A percentile compares a stretch with the other conserved stretches of the same genome.
Conservation (phyloP, 2,113 vertebrate genomes). For the Electrona antarctica region DNA sequence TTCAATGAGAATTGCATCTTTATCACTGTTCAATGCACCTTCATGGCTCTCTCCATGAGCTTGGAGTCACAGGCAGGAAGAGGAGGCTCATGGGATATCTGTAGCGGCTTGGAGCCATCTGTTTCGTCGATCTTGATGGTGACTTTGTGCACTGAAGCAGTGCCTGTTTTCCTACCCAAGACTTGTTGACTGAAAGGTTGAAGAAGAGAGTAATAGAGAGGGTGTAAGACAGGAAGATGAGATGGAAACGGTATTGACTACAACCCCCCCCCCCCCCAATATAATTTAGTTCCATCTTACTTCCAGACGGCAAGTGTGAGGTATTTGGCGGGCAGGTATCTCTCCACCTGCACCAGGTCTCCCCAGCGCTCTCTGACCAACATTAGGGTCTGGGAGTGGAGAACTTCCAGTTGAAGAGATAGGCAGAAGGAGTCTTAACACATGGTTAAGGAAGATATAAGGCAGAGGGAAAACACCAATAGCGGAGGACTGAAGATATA, state of each 20-base stretch:
- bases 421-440: constrained; percentile 94
- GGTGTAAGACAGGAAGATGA: neutral
- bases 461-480: constrained; percentile 20
- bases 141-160: constrained; percentile 94
- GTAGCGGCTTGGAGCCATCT: constrained; percentile 96
- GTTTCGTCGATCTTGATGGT: constrained; percentile 95
- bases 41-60: constrained; percentile 96
- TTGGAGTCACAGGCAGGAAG: constrained; percentile 94
- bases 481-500: constrained; percentile 34
- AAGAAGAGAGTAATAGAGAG: constrained; percentile 24
- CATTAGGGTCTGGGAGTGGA: constrained; percentile 97
- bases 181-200: constrained; percentile 89
- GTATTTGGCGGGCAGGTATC: constrained; percentile 93
- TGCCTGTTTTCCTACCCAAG: constrained; percentile 94
- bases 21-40: constrained; percentile 77
- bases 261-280: neutral
- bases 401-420: constrained; percentile 95
- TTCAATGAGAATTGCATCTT: neutral
- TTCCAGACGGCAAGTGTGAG: constrained; percentile 97
- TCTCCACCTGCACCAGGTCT: constrained; percentile 97
- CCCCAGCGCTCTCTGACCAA: constrained; percentile 97
- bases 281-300: constrained; percentile 77
- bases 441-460: constrained; percentile 79
- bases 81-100: constrained; percentile 97
- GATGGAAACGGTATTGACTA: neutral